phyloP scores from a whole-genome alignment of 2,888 invertebrate species.

The Choreutis nemorana region DNA sequence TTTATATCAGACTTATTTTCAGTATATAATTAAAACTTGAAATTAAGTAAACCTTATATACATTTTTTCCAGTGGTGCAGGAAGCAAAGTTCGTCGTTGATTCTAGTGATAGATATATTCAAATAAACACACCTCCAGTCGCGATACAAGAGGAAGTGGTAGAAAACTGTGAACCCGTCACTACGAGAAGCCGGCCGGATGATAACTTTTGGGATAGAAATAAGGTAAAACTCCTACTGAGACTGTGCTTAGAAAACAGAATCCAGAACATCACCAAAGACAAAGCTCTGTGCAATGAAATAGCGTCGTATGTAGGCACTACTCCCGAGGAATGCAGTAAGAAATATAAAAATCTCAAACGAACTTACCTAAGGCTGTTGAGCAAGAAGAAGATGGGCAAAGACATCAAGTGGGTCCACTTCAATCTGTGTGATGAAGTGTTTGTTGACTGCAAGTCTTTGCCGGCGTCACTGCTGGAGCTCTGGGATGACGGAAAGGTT shows the following conservation, averaged over 20 bases:
- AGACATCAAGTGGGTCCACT: slow-evolving; percentile 53
- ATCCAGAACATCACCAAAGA: slow-evolving; percentile 28
- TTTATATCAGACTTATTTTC: too few relatives aligned
- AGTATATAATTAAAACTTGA: not conserved
- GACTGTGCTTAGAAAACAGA: slow-evolving; percentile 34
- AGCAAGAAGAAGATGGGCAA: slow-evolving; percentile 45
- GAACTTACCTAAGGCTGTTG: slow-evolving; percentile 46
- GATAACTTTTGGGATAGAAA: slow-evolving; percentile 44
- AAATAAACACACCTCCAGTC: slow-evolving; percentile 26
- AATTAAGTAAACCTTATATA: not conserved
- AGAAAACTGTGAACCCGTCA: slow-evolving; percentile 10
- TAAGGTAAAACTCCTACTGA: slow-evolving; percentile 40
- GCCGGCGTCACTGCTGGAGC: slow-evolving; percentile 29
- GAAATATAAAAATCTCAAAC: slow-evolving; percentile 41
- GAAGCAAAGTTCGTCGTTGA: slow-evolving; percentile 40
- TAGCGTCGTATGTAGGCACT: slow-evolving; percentile 32
- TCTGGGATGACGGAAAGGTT: slow-evolving; percentile 49
- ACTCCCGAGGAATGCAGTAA: slow-evolving; percentile 40
- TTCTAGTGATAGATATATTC: slow-evolving; percentile 31
- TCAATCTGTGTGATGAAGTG: slow-evolving; percentile 42
- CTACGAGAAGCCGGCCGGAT: too few relatives aligned
- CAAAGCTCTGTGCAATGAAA: slow-evolving; percentile 26
- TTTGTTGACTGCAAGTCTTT: slow-evolving; percentile 44
- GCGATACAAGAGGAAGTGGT: slow-evolving; percentile 13
- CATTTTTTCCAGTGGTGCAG: slow-evolving; percentile 27